Base-by-base conservation (phyloP, 2,113 vertebrate species). In the Micronycteris hirsuta region DNA sequence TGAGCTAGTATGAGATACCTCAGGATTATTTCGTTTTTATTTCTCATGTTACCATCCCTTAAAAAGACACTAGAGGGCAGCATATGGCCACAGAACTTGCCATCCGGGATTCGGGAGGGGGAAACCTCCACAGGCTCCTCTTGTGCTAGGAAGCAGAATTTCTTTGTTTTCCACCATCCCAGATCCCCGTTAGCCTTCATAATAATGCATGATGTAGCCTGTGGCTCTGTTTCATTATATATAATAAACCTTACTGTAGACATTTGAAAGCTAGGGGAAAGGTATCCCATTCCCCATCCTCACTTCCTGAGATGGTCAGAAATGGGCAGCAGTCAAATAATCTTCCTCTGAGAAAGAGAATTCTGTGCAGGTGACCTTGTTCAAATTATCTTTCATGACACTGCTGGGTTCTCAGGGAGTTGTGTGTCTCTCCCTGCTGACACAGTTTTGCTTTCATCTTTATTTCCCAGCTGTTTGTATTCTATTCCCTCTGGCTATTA, bases 31-130 rank as follows among this genome's bases (percentile, higher is more conserved):
- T 26, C 31, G 2, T 20, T 1, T 22, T 67, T 82, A 16, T 68
- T 63, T 38, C 11, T 13, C 1, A 10, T 0, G 5, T 5, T 6
- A 9, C n/a, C 77, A 47, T 83, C 10, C 54, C 70, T 2, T 10
- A 85, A 31, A 85, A 4, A 38, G 47, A 74, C 98, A 98, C 98
- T 96, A 98, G 98, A 98, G 98, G 98, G 98, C 98, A 98, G 97
- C 97, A 96, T 52, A 89, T 97, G 93, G 96, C 97, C 97, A 70
- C 84, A 36, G 15, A 98, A 97, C 7, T 19, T 68, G 0, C 28
- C 67, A 17, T 45, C 0, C 1, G 19, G 26, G 19, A 33, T 31
- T 82, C 67, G 12, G 17, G 54, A 36, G 1, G 9, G 5, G 4
- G 49, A 61, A 16, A 5, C 49, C 65, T 92, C 67, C 22, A 28